Base-by-base conservation (phyloP, 2,113 vertebrate genomes). In the Hirundichthys speculiger region DNA sequence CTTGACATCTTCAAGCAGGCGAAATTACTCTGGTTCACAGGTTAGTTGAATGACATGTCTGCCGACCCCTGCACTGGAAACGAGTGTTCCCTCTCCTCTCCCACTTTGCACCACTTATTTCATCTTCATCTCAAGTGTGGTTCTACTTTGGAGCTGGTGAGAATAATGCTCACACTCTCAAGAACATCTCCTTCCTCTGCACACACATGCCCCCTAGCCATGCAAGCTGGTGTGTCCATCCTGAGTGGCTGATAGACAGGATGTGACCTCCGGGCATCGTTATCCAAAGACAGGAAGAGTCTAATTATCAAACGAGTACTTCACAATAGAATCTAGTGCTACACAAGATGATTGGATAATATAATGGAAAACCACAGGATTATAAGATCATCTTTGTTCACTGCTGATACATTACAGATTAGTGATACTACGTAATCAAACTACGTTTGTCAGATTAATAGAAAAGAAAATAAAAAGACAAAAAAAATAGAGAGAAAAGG, bases 181-280 rank as follows among this genome's bases (percentile, higher is more conserved):
- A 67, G 60, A 74, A 48, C 68, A 64, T 74, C 72, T 73, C 73
- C 75, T 71, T 65, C 67, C 54, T 72, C 51, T 57, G 55, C 59
- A 59, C 63, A 60, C 65, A 73, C 41, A 70, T 53, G 73, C 60
- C 79, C 77, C 73, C 19, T 34, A 74, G 79, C 65, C 57, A 69
- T 24, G 41, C 61, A 55, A 67, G 18, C 54, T 64, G 58, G 25
- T 7, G 18, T 71, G 73, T 77, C 67, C 74, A 71, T 77, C 73
- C 46, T 61, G 72, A 60, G 74, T 27, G 66, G 66, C 80, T 86
- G 75, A 84, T 58, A 84, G 73, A 80, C 79, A 88, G 85, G 83
- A 88, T 80, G 77, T 83, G 81, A 85, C 88, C 83, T 86, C 61
- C 47, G 83, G 88, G 87, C 66, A 2, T 80, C 65, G 79, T 87